A percentile compares a stretch with the other conserved stretches of the same genome.
Evolutionary conservation across 2,113 vertebrate species (phyloP).

Genomic region (Pangasianodon gigas): DNA sequence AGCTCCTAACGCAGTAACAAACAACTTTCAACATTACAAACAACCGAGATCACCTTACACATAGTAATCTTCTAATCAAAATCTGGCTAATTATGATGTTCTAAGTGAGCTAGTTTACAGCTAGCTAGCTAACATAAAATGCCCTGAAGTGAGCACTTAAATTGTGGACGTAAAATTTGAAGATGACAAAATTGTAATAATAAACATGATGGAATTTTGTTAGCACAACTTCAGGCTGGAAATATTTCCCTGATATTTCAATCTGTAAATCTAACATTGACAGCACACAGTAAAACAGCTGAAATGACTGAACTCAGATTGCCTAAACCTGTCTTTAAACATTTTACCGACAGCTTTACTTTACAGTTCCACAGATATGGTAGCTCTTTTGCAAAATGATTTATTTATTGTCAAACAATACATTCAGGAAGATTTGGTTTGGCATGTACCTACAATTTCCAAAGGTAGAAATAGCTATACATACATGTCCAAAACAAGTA

Average conservation of each 20-base stretch:
- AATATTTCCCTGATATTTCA: background rate
- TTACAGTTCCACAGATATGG: background rate
- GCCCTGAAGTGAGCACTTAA: background rate
- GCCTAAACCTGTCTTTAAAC: background rate
- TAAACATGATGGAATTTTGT: background rate
- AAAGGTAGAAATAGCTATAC: background rate
- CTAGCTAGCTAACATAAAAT: background rate
- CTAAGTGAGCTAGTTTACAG: background rate
- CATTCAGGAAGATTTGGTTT: background rate
- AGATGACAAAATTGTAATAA: background rate
- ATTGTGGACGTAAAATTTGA: background rate
- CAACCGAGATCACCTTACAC: background rate
- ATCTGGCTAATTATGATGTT: background rate
- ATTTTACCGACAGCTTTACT: background rate
- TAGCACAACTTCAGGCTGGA: background rate
- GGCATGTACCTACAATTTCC: background rate
- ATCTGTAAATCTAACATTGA: background rate
- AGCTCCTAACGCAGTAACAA: background rate
- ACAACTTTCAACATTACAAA: too few relatives aligned
- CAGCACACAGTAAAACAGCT: background rate
- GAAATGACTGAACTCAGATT: background rate
- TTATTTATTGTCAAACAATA: conserved; percentile 4
- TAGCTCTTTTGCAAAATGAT: background rate
- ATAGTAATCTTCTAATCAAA: background rate
- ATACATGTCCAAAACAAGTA: background rate